These are phyloP conservation scores for Catonia carolina DNA, from an alignment of 2,888 invertebrate species.

Conservation along the genomic window DNA sequence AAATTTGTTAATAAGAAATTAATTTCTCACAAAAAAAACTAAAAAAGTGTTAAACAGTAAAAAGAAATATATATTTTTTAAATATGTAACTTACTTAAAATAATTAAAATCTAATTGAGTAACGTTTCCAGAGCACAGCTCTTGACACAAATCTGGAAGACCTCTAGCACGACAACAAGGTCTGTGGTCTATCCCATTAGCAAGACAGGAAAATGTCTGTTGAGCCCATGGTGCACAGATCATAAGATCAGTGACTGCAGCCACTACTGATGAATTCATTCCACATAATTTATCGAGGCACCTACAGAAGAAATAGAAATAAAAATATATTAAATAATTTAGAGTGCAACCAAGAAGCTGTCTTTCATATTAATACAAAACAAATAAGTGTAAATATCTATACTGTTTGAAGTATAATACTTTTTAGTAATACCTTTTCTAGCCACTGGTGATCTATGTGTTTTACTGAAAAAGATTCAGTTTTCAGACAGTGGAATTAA, in stretches of 20 bases:
- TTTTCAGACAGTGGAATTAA: too few species aligned
- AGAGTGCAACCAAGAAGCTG: too few species aligned
- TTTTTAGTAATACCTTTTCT: background rate
- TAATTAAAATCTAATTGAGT: slow-evolving; percentile 71
- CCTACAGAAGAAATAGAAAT: slow-evolving; percentile 37
- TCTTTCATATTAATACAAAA: too few species aligned
- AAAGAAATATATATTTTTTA: too few species aligned
- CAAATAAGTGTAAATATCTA: too few species aligned
- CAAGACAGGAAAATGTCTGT: slow-evolving; percentile 69
- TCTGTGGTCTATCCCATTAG: slow-evolving; percentile 74
- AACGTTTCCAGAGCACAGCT: slow-evolving; percentile 71
- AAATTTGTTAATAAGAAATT: too few species aligned
- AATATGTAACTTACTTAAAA: slow-evolving; percentile 77
- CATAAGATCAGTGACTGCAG: slow-evolving; percentile 74
- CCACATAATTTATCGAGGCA: slow-evolving; percentile 76
- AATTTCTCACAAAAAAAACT: too few species aligned
- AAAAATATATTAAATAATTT: too few species aligned
- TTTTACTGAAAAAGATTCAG: too few species aligned
- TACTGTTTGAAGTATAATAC: background rate
- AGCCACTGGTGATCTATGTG: background rate
- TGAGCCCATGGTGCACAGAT: slow-evolving; percentile 84
- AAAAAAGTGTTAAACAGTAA: too few species aligned
- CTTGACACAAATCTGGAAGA: slow-evolving; percentile 65
- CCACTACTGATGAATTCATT: slow-evolving; percentile 50
- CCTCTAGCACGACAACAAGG: slow-evolving; percentile 71